These are phyloP conservation scores for Drosophila takahashii DNA, from an alignment of 1,140 invertebrate species.

Conservation along the genomic window DNA sequence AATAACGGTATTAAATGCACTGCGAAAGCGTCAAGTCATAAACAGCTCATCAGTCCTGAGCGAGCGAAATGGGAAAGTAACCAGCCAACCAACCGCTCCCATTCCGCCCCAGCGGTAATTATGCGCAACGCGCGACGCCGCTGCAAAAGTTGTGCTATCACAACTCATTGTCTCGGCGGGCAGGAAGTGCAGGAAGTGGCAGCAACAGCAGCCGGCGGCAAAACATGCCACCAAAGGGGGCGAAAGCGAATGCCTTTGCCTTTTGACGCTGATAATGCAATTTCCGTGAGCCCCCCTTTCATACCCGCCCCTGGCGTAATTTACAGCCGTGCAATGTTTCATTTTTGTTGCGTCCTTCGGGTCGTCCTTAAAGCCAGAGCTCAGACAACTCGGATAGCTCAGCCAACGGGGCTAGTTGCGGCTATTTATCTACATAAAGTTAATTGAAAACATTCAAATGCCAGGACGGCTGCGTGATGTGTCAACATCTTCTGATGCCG, in stretches of 20 bases:
- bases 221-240: constrained; percentile 51
- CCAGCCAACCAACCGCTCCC: neutral
- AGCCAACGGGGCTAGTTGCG: constrained; percentile 44
- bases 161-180: constrained; percentile 77
- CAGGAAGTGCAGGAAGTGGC: constrained; percentile 56
- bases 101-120: constrained; percentile 57
- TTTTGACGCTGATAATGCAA: constrained; percentile 83
- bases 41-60: constrained; percentile 79
- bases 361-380: constrained; percentile 54
- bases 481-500: constrained; percentile 74
- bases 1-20: constrained; percentile 70
- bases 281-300: constrained; percentile 51
- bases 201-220: constrained; percentile 67
- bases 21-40: constrained; percentile 78
- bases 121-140: constrained; percentile 67
- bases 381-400: constrained; percentile 20
- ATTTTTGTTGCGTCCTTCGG: constrained; percentile 58
- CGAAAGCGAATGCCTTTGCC: constrained; percentile 32
- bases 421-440: constrained; percentile 80
- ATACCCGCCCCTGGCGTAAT: constrained; percentile 48
- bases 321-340: constrained; percentile 81
- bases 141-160: constrained; percentile 75
- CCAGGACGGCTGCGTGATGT: constrained; percentile 64
- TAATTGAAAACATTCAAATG: constrained; percentile 81
- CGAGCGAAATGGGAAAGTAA: constrained; percentile 6